Conservation (phyloP, 2,888 invertebrate genomes). For the Cosmorhoe ocellata region DNA sequence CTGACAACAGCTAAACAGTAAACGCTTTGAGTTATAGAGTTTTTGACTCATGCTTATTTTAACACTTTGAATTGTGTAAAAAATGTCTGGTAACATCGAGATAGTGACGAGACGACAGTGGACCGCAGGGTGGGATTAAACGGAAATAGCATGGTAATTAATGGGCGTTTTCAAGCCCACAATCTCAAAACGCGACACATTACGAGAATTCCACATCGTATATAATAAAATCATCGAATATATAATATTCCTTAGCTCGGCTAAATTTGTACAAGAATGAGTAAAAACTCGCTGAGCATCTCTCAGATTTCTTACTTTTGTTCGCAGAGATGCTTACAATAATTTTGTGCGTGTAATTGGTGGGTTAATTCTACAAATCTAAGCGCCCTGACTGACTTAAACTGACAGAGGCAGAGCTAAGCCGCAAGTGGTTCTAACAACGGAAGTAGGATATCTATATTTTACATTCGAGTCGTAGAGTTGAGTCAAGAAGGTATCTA, state of each 20-base stretch:
- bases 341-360: no score
- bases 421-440: no score
- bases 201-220: conserved; percentile 56
- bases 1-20: conserved; percentile 1
- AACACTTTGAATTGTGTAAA: conserved; percentile 36
- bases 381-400: no score
- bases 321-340: no score
- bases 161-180: conserved; percentile 66
- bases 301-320: no score
- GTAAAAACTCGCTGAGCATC: conserved; percentile 8
- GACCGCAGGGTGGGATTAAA: conserved; percentile 72
- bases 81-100: conserved; percentile 51
- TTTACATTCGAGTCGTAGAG: no score
- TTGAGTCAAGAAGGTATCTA: no score
- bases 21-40: background rate
- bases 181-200: conserved; percentile 63
- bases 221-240: conserved; percentile 45
- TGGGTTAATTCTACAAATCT: no score
- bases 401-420: no score
- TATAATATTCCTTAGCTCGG: conserved; percentile 37
- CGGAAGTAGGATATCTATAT: no score
- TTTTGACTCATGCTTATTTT: background rate
- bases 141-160: conserved; percentile 75
- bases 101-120: conserved; percentile 62
- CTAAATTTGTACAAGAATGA: conserved; percentile 26